phyloP scores from a whole-genome alignment of 2,888 invertebrate species.

The Polymixis flavicincta region DNA sequence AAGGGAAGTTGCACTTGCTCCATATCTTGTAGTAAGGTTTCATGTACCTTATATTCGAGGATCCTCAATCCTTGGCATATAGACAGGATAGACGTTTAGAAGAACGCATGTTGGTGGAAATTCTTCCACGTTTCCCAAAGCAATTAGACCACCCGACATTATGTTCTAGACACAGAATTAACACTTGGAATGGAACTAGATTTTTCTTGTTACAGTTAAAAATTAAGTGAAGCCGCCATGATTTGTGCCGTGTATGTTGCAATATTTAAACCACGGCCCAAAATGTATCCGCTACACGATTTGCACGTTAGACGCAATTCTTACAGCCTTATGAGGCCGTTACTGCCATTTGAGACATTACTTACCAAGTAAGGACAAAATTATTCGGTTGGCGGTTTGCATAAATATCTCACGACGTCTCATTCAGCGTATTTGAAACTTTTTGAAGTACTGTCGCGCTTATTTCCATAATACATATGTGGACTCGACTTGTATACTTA shows the following conservation, averaged over 20 bases:
- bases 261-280: slow-evolving; percentile 30
- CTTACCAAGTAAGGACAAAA: slow-evolving; percentile 48
- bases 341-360: slow-evolving; percentile 46
- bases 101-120: too few species aligned
- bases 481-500: neutral
- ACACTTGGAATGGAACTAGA: neutral
- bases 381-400: slow-evolving; percentile 42
- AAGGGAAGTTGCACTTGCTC: slow-evolving; percentile 1
- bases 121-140: neutral
- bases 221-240: neutral
- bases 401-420: slow-evolving; percentile 48
- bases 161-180: neutral
- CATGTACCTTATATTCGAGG: neutral
- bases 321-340: slow-evolving; percentile 39
- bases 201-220: slow-evolving; percentile 13
- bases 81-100: neutral
- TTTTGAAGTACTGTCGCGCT: slow-evolving; percentile 16
- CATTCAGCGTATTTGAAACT: slow-evolving; percentile 21
- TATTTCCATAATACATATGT: slow-evolving; percentile 17
- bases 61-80: neutral
- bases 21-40: neutral
- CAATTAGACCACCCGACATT: neutral
- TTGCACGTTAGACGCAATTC: slow-evolving; percentile 47
- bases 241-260: slow-evolving; percentile 14
- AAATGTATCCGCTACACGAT: slow-evolving; percentile 42